These are phyloP conservation scores for Thelaira solivaga DNA, from an alignment of 2,888 invertebrate species.

Conservation along the genomic window DNA sequence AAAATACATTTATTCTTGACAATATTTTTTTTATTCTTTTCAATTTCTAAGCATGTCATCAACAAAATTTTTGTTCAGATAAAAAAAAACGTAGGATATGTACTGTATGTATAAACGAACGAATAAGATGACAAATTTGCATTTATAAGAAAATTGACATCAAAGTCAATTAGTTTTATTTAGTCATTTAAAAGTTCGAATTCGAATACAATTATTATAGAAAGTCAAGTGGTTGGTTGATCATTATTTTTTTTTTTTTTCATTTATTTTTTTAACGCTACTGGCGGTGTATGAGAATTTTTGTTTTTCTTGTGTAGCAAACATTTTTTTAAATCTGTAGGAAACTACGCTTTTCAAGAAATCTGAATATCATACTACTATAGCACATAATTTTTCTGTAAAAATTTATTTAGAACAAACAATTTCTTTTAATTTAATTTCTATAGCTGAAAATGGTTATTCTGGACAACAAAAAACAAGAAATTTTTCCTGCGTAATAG, in stretches of 20 bases:
- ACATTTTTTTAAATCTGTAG: too few species aligned
- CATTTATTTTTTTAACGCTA: neutral
- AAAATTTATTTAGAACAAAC: too few species aligned
- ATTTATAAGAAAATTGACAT: constrained; percentile 49
- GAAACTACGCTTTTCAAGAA: neutral
- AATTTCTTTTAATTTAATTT: too few species aligned
- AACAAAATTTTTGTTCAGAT: neutral
- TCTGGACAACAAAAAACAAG: too few species aligned
- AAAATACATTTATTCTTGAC: neutral
- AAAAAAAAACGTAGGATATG: neutral
- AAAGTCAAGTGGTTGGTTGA: constrained; percentile 18
- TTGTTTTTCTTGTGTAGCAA: neutral
- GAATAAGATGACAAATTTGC: neutral
- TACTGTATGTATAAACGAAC: neutral
- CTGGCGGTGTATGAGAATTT: neutral
- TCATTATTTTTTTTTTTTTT: neutral
- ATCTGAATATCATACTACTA: too few species aligned
- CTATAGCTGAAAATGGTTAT: too few species aligned
- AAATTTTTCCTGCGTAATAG: neutral
- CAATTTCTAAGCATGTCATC: neutral
- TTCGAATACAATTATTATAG: constrained; percentile 10
- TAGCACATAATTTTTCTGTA: too few species aligned
- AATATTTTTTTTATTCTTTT: neutral
- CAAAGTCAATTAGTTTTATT: constrained; percentile 49
- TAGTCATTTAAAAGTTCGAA: neutral